These are phyloP conservation scores for Agrotis puta DNA, from an alignment of 2,888 invertebrate genomes.

Conservation along the genomic window DNA sequence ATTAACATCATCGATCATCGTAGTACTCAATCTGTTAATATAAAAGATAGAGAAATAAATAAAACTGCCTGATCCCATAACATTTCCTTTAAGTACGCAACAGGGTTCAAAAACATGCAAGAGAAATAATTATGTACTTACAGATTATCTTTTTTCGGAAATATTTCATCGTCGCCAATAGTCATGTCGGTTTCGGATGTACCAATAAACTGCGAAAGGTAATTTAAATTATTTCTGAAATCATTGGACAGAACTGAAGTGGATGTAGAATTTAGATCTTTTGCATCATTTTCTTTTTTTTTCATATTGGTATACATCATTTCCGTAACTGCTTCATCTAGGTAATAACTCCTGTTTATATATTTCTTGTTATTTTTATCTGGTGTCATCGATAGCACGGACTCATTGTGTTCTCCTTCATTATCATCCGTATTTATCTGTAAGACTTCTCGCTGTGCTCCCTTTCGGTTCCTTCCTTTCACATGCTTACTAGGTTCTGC, in stretches of 20 bases:
- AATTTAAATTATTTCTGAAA: slow-evolving; percentile 68
- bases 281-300: slow-evolving; percentile 64
- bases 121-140: slow-evolving; percentile 34
- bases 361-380: slow-evolving; percentile 73
- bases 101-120: not conserved
- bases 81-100: not conserved
- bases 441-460: slow-evolving; percentile 53
- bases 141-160: slow-evolving; percentile 44
- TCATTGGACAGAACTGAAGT: slow-evolving; percentile 75
- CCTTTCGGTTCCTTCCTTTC: slow-evolving; percentile 66
- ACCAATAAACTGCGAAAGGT: slow-evolving; percentile 67
- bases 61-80: not conserved
- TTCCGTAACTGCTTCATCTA: slow-evolving; percentile 83
- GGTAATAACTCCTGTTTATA: slow-evolving; percentile 78
- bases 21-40: slow-evolving; percentile 29
- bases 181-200: slow-evolving; percentile 65
- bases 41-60: not conserved
- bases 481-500: slow-evolving; percentile 60
- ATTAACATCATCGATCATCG: slow-evolving; percentile 18
- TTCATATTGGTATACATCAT: slow-evolving; percentile 77
- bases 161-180: slow-evolving; percentile 36
- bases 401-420: slow-evolving; percentile 65
- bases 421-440: slow-evolving; percentile 42
- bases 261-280: slow-evolving; percentile 68
- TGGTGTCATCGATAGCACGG: slow-evolving; percentile 52